These are phyloP conservation scores for Yponomeuta cagnagella DNA, from an alignment of 2,888 invertebrate genomes.

Conservation along the genomic window DNA sequence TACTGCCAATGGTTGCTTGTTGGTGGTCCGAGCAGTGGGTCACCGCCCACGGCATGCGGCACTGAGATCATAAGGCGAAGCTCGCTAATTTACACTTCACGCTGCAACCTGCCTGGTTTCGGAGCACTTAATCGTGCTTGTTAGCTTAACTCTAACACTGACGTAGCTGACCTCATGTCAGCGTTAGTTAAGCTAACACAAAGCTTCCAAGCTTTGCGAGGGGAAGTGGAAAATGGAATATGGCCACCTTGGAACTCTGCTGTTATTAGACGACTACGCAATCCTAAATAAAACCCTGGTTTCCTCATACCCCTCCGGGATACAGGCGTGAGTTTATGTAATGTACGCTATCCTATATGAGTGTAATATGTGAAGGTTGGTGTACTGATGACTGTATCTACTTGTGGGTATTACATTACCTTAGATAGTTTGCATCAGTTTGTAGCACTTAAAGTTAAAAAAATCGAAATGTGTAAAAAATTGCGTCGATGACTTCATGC, in stretches of 20 bases:
- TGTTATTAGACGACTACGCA: too few relatives aligned
- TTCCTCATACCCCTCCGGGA: too few relatives aligned
- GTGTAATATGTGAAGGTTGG: too few relatives aligned
- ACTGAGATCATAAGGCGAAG: conserved; percentile 65
- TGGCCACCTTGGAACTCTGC: too few relatives aligned
- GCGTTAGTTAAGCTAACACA: neutral
- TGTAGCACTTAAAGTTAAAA: too few relatives aligned
- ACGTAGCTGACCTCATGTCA: neutral
- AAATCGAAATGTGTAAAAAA: neutral
- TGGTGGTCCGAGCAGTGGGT: conserved; percentile 39
- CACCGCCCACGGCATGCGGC: conserved; percentile 59
- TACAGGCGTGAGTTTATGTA: too few relatives aligned
- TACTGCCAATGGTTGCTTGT: conserved; percentile 35
- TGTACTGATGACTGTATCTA: too few relatives aligned
- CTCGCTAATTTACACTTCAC: conserved; percentile 56
- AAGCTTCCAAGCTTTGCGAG: neutral
- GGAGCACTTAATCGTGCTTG: neutral
- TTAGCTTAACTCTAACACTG: neutral
- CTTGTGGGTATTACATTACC: too few relatives aligned
- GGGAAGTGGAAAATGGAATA: neutral
- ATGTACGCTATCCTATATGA: too few relatives aligned
- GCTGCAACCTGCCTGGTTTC: neutral
- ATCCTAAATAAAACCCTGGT: too few relatives aligned
- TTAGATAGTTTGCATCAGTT: too few relatives aligned
- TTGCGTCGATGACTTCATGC: neutral